These are phyloP conservation scores for Diloba caeruleocephala DNA, from an alignment of 2,888 invertebrate genomes.

Conservation along the genomic window DNA sequence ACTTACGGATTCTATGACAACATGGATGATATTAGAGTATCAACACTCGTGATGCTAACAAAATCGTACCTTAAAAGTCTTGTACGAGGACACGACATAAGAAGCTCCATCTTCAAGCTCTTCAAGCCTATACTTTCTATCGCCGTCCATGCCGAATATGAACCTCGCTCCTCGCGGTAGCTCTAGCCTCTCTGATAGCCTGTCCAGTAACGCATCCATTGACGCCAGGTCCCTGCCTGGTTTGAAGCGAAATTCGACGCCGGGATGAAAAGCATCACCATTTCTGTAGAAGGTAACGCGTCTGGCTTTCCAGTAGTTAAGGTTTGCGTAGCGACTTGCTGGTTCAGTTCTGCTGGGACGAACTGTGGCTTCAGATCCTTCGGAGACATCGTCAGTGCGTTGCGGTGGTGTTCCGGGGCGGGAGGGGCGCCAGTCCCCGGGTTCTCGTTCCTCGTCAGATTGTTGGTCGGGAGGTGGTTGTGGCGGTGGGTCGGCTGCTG, in stretches of 20 bases:
- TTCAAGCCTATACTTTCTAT: slow-evolving; percentile 94
- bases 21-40: neutral
- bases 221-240: slow-evolving; percentile 96
- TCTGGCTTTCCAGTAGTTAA: slow-evolving; percentile 96
- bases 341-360: slow-evolving; percentile 90
- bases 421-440: slow-evolving; percentile 87
- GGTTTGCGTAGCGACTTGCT: slow-evolving; percentile 92
- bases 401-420: slow-evolving; percentile 81
- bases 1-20: neutral
- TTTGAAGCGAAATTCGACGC: slow-evolving; percentile 95
- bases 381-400: slow-evolving; percentile 82
- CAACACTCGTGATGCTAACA: neutral
- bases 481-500: slow-evolving; percentile 79
- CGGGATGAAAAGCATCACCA: slow-evolving; percentile 97
- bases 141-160: slow-evolving; percentile 97
- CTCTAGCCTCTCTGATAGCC: slow-evolving; percentile 96
- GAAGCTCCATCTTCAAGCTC: slow-evolving; percentile 97
- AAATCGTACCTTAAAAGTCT: slow-evolving; percentile 94
- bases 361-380: slow-evolving; percentile 81
- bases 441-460: slow-evolving; percentile 87
- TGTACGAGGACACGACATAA: slow-evolving; percentile 97
- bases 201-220: slow-evolving; percentile 95
- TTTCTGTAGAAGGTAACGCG: slow-evolving; percentile 97
- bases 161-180: slow-evolving; percentile 96
- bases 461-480: slow-evolving; percentile 78